Conservation (phyloP, 2,797 vertebrate species). For the Selene dorsalis region DNA sequence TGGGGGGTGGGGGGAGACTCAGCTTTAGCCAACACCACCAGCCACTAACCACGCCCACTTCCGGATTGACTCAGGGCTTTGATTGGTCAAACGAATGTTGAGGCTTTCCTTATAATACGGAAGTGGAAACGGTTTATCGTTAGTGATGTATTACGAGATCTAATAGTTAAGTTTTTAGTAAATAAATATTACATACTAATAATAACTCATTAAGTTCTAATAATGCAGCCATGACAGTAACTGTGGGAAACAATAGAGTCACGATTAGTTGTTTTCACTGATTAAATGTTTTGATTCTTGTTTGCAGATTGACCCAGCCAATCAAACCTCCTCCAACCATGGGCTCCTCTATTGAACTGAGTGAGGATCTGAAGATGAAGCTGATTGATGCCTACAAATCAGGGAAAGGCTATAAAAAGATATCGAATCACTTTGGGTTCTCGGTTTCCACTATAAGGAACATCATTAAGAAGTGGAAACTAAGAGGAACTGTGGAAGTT, state of each 20-base stretch:
- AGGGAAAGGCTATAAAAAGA: slow-evolving; percentile 29
- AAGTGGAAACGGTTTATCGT: too few relatives aligned
- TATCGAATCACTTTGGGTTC: slow-evolving; percentile 29
- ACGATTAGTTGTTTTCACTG: neutral
- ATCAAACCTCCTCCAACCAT: neutral
- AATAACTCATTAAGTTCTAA: too few relatives aligned
- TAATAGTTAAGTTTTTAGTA: too few relatives aligned
- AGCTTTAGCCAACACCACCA: too few relatives aligned
- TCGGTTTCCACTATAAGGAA: slow-evolving; percentile 19
- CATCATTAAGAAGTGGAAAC: slow-evolving; percentile 27
- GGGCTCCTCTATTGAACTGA: slow-evolving; percentile 20
- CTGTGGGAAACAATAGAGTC: neutral
- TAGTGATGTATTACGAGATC: too few relatives aligned
- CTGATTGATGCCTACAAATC: slow-evolving; percentile 11
- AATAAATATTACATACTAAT: too few relatives aligned
- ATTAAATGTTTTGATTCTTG: neutral
- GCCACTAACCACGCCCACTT: neutral
- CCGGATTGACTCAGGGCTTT: too few relatives aligned
- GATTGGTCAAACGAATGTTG: too few relatives aligned
- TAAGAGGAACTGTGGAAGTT: slow-evolving; percentile 7
- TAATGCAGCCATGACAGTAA: too few relatives aligned
- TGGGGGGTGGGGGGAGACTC: too few relatives aligned
- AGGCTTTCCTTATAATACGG: too few relatives aligned
- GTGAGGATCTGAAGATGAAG: slow-evolving; percentile 23
- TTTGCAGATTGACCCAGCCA: neutral